Conservation (phyloP, 2,888 invertebrate genomes). For the Scaptomyza reducta region DNA sequence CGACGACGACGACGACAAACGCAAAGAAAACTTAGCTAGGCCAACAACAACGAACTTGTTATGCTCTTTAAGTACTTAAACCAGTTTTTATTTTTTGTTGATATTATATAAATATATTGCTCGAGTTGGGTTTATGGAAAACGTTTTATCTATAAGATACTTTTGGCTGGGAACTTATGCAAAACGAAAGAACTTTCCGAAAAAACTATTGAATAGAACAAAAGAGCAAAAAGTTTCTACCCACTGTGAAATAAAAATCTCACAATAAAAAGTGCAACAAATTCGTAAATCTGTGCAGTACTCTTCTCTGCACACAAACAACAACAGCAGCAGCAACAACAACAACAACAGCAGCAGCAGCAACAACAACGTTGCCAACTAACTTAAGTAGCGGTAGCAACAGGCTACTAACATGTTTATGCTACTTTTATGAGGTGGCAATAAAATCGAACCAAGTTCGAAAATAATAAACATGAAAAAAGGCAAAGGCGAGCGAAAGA, state of each 20-base stretch:
- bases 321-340: constrained; percentile 16
- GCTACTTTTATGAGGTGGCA: constrained; percentile 77
- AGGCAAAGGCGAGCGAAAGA: constrained; percentile 31
- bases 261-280: constrained; percentile 66
- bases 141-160: neutral
- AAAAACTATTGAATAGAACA: neutral
- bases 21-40: constrained; percentile 2
- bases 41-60: constrained; percentile 14
- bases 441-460: constrained; percentile 76
- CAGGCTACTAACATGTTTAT: constrained; percentile 79
- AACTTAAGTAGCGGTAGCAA: constrained; percentile 79
- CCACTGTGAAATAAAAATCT: constrained; percentile 32
- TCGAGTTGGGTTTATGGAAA: no score
- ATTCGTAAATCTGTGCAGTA: constrained; percentile 52
- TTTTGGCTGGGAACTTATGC: neutral
- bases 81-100: constrained; percentile 4
- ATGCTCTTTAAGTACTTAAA: constrained; percentile 31
- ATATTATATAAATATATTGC: neutral
- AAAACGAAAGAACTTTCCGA: neutral
- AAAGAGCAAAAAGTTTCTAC: neutral
- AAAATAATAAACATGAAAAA: constrained; percentile 63
- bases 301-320: constrained; percentile 1
- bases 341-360: constrained; percentile 14
- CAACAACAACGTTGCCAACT: constrained; percentile 44
- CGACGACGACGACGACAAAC: constrained; percentile 1